Evolutionary conservation across 2,113 vertebrate species (phyloP), one percentile per base, ranked within the genome.

Genomic region (Sylvilagus bachmani): DNA sequence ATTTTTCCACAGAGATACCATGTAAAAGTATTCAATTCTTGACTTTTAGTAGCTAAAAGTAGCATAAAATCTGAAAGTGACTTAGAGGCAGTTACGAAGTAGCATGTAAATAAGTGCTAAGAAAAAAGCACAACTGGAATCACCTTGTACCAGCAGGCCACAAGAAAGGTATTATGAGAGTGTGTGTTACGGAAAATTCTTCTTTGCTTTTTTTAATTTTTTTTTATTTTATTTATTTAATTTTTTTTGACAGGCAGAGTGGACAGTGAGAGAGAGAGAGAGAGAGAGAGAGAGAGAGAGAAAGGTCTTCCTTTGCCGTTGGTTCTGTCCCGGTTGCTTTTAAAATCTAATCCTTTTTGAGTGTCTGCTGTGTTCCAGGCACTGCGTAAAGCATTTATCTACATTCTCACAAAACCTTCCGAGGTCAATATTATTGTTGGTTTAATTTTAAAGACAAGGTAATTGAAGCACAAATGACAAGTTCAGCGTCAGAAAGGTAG

Each of bases 31-130:
- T 53, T 55, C 81, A 51, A 31, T 29, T 71, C 24, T 71, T 14
- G 7, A 71, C 25, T 55, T 88, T 81, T 74, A 88, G 25, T 66
- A 88, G n/a, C n/a, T 74, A n/a, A 38, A 73, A 53, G 25, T 44
- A 44, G 66, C 12, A 66, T 80, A 88, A 86, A 74, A 81, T 73
- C 51, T 70, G 6, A 84, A 86, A 86, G 62, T 78, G n/a, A 86
- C 25, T 77, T 92, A 86, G 33, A 69, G 58, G 17, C 36, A 74
- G 31, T 29, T 64, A 58, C 51, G 38, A 86, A 70, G 10, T 86
- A 44, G 10, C 29, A 74, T 38, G 77, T 38, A 80, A 81, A 55
- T 81, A 53, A 36, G 27, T 38, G n/a, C 9, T 88, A 81, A n/a
- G 66, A 58, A 58, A 73, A 17, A 88, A 69, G 27, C 44, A 13